Percentiles rank a stretch among this genome's conserved stretches.
These are phyloP conservation scores for Thyatira batis DNA, from an alignment of 2,888 invertebrate genomes.

Conservation along the genomic window DNA sequence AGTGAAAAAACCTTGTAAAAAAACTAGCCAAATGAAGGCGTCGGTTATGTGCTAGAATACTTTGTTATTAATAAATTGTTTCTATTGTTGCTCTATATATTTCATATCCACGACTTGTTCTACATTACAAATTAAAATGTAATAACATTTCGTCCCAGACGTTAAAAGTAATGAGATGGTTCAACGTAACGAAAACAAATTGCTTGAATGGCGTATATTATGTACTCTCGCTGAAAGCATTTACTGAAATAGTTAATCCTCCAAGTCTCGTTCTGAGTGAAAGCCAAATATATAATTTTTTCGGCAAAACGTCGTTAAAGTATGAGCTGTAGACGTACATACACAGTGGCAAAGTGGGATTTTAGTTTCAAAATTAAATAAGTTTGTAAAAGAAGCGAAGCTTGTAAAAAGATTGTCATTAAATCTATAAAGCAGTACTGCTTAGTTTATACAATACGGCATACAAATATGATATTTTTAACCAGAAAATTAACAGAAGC, in stretches of 20 bases:
- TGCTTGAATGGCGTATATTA: constrained; percentile 40
- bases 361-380: not conserved
- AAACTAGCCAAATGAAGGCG: constrained; percentile 23
- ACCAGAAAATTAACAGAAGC: too few relatives aligned
- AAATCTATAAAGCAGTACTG: not conserved
- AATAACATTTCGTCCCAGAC: constrained; percentile 25
- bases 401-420: not conserved
- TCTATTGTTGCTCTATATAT: too few relatives aligned
- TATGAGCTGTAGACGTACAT: not conserved
- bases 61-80: constrained; percentile 23
- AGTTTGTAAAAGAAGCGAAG: not conserved
- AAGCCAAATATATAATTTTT: constrained; percentile 6
- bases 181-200: constrained; percentile 46
- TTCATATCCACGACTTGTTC: constrained; percentile 1
- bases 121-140: constrained; percentile 17
- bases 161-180: constrained; percentile 39
- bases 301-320: too few relatives aligned
- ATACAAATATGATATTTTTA: not conserved
- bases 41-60: constrained; percentile 22
- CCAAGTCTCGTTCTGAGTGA: constrained; percentile 28
- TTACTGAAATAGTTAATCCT: constrained; percentile 41
- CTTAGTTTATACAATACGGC: not conserved
- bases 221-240: constrained; percentile 40
- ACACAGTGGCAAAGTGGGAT: not conserved
- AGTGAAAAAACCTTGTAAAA: constrained; percentile 30